phyloP scores from a whole-genome alignment of 2,113 vertebrate species.

The Chaenogobius annularis region DNA sequence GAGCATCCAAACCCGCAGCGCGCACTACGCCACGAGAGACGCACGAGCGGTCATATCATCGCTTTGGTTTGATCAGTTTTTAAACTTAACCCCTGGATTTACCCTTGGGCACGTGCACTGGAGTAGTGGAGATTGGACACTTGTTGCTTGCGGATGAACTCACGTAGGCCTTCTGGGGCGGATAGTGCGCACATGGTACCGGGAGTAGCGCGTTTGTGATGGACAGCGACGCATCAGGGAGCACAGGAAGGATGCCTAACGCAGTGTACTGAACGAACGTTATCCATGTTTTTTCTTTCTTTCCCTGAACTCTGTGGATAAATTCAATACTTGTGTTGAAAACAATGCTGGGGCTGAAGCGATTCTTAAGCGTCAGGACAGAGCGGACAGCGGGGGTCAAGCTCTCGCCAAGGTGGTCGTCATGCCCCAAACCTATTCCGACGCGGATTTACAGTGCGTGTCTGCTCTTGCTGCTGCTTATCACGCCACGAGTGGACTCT shows the following conservation, averaged over 20 bases:
- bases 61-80: conserved; percentile 6
- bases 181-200: conserved; percentile 68
- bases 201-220: conserved; percentile 42
- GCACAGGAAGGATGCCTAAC: conserved; percentile 36
- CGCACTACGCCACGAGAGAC: conserved; percentile 19
- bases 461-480: conserved; percentile 84
- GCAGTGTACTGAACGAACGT: conserved; percentile 7
- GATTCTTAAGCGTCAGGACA: conserved; percentile 70
- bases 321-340: conserved; percentile 1
- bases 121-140: conserved; percentile 14
- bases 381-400: conserved; percentile 61
- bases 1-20: conserved; percentile 57
- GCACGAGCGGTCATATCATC: conserved; percentile 11
- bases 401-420: conserved; percentile 68
- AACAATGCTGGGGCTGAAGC: conserved; percentile 78
- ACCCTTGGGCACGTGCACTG: not conserved
- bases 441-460: conserved; percentile 82
- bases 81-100: conserved; percentile 10
- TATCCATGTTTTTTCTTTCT: not conserved
- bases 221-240: conserved; percentile 50
- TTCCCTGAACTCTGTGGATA: not conserved
- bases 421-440: conserved; percentile 65
- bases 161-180: conserved; percentile 19
- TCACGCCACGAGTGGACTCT: conserved; percentile 88
- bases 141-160: conserved; percentile 56